Evolutionary conservation across 2,113 vertebrate genomes (phyloP).

Genomic region (Delphinus delphis): DNA sequence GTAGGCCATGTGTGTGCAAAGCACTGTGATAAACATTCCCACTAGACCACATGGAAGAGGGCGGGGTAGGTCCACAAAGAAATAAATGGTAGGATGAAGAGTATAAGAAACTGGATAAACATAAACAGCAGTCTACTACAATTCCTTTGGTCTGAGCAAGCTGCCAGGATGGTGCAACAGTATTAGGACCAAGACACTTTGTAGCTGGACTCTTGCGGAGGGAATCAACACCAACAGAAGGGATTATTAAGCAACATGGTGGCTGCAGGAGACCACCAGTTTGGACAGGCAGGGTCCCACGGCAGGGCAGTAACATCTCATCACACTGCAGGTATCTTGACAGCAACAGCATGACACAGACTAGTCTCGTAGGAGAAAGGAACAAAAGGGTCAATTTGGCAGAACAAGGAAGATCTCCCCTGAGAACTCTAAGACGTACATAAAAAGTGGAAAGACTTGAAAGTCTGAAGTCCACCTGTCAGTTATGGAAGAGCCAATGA

Average conservation of each 20-base stretch:
- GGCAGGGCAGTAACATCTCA: neutral
- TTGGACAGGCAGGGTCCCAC: neutral
- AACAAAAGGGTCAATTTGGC: neutral
- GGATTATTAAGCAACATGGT: neutral
- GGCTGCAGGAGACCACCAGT: neutral
- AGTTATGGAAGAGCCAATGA: neutral
- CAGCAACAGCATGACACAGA: too few relatives aligned
- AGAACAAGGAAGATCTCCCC: neutral
- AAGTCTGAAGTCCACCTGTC: neutral
- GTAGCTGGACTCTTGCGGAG: too few relatives aligned
- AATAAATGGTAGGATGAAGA: neutral
- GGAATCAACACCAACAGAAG: neutral
- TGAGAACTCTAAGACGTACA: neutral
- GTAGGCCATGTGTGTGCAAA: neutral
- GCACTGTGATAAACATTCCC: neutral
- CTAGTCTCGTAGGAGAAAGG: neutral
- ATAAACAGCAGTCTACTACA: neutral
- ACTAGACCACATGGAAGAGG: neutral
- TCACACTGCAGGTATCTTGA: neutral
- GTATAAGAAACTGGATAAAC: neutral
- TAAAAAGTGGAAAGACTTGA: neutral
- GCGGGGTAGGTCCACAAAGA: neutral
- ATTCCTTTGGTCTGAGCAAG: neutral
- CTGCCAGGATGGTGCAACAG: neutral
- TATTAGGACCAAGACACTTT: neutral